Base-by-base conservation (phyloP, 2,888 invertebrate species). In the Meteorus colon region DNA sequence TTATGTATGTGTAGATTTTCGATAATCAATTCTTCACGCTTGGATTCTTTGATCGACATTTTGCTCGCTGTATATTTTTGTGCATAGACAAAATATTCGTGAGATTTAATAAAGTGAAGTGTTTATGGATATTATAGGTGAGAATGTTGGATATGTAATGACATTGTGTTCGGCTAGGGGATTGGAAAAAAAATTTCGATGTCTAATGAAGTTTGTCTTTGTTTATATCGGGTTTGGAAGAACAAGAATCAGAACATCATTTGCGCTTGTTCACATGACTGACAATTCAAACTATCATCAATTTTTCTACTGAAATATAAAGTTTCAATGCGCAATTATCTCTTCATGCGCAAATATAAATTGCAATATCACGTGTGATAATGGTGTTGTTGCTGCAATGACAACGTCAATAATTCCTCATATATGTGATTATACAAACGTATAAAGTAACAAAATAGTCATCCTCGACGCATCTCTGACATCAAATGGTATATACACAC, bases 281-380 rank as follows among this genome's bases (percentile, higher is more conserved):
- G 63, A 34, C 34, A 34, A 34, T 63, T 63, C 6, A 16, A 63
- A 31, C n/a, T n/a, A 63, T 16, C n/a, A 63, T 65, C 5, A 34
- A 34, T 34, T 34, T 1, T 41, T 12, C 41, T 8, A 2, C 12
- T 41, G 12, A 12, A 1, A 41, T 41, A 41, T 12, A 41, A 41
- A 41, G 4, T 41, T 12, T 41, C 41, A 41, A 41, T 41, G 2
- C 41, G 24, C 24, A 24, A 24, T 41, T 41, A 8, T 41, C 2
- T 41, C 8, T 65, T 19, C 37, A 37, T 12, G 41, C 41, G 12
- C 12, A 19, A 34, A 24, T 62, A 65, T 70, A 75, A 75, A 75
- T 75, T 75, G 70, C 70, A 70, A 65, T 75, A 70, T 75, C 41
- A 75, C 70, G 70, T 75, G 75, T 70, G 48, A 41, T 45, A 60